phyloP scores from a whole-genome alignment of 2,113 vertebrate genomes.

The Laticauda laticaudata region DNA sequence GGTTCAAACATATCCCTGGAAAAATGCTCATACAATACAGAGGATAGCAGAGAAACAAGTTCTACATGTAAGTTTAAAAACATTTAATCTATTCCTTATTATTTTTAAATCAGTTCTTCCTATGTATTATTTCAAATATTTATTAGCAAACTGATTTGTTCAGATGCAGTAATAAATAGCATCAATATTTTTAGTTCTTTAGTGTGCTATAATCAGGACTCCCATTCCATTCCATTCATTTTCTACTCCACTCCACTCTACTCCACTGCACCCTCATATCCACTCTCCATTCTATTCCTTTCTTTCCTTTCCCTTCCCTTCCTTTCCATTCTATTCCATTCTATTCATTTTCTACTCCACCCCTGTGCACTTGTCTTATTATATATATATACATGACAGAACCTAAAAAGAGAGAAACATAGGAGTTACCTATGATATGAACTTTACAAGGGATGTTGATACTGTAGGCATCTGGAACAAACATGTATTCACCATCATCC shows the following conservation, averaged over 20 bases:
- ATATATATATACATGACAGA: not conserved
- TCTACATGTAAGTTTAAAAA: not conserved
- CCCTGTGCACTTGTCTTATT: not conserved
- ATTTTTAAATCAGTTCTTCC: not conserved
- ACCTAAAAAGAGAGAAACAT: not conserved
- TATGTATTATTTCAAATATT: not conserved
- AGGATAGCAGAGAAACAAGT: not conserved
- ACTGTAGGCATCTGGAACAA: constrained; percentile 90
- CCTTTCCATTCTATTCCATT: not conserved
- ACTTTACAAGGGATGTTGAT: constrained; percentile 86
- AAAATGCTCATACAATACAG: not conserved
- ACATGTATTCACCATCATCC: constrained; percentile 92
- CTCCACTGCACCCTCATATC: not conserved
- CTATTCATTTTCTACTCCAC: not conserved
- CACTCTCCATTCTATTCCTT: too few species aligned
- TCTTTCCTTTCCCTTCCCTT: not conserved
- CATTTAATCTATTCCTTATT: not conserved
- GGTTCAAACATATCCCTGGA: not conserved
- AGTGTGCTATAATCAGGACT: not conserved
- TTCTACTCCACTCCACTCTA: not conserved
- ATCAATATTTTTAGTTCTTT: not conserved
- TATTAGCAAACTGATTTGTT: not conserved
- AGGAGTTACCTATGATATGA: constrained; percentile 86
- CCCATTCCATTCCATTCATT: not conserved
- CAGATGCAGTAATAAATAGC: not conserved